A percentile compares a stretch with the other conserved stretches of the same genome.
Conservation (phyloP, 2,888 invertebrate species). For the Aproaerema taeniolella region DNA sequence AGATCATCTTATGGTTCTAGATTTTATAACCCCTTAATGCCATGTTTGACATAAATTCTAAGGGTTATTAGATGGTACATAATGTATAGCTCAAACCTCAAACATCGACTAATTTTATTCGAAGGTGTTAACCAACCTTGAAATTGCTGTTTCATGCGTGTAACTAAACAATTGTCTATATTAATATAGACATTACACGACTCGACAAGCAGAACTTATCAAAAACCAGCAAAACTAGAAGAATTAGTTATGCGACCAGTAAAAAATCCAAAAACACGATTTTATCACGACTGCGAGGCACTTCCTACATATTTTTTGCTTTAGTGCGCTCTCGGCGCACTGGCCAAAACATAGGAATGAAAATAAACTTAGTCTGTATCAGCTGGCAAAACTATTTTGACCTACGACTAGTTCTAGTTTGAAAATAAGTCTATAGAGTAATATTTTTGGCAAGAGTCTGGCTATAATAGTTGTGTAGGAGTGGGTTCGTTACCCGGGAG, state of each 20-base stretch:
- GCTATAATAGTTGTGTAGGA: constrained; percentile 15
- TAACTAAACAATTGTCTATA: neutral
- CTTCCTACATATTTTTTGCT: constrained; percentile 7
- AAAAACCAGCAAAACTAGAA: neutral
- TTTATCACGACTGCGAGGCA: neutral
- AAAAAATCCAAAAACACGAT: neutral
- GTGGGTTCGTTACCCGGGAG: constrained; percentile 57
- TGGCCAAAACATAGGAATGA: constrained; percentile 48
- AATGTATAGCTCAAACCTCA: too few species aligned
- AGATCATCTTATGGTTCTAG: too few species aligned
- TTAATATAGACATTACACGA: constrained; percentile 2
- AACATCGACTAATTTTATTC: too few species aligned
- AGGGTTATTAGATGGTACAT: too few species aligned
- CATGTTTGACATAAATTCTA: too few species aligned
- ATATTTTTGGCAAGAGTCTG: neutral
- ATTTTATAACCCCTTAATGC: too few species aligned
- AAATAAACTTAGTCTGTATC: constrained; percentile 40
- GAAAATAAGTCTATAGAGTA: neutral
- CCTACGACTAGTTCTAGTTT: neutral
- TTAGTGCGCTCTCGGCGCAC: constrained; percentile 18
- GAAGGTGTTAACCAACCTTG: constrained; percentile 1
- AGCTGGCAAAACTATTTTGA: neutral
- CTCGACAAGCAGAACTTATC: neutral
- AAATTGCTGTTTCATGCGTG: constrained; percentile 5
- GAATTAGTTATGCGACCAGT: neutral